Conservation (phyloP, 1,140 invertebrate genomes). For the Steinernema feltiae region DNA sequence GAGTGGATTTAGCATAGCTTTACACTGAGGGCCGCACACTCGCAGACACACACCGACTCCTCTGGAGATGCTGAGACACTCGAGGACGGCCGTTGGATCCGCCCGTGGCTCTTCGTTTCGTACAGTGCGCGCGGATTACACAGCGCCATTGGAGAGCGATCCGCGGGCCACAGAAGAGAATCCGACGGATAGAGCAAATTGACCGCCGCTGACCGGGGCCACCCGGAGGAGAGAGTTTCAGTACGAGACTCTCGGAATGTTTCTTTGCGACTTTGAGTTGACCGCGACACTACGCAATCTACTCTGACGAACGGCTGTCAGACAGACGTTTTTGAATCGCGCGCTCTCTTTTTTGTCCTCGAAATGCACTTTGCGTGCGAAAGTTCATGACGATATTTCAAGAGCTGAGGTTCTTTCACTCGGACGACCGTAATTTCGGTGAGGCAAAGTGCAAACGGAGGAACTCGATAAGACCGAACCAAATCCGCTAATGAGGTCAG, state of each 20-base stretch:
- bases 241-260: no score
- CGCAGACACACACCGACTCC: not conserved
- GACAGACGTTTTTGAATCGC: not conserved
- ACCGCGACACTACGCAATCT: no score
- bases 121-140: conserved; percentile 6
- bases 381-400: no score
- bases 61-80: conserved; percentile 4
- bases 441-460: no score
- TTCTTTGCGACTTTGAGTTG: no score
- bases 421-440: no score
- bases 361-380: not conserved
- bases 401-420: no score
- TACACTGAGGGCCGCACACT: not conserved
- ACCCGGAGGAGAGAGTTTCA: no score
- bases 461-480: no score
- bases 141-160: not conserved
- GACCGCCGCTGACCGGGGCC: no score
- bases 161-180: not conserved
- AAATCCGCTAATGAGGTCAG: no score
- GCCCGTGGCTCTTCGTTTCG: not conserved
- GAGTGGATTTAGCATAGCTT: conserved; percentile 12
- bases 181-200: not conserved
- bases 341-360: not conserved
- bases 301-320: not conserved
- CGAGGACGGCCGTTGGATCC: not conserved